Evolutionary conservation across 1,140 invertebrate genomes (phyloP).

Genomic region (Cyclargus thomasi): DNA sequence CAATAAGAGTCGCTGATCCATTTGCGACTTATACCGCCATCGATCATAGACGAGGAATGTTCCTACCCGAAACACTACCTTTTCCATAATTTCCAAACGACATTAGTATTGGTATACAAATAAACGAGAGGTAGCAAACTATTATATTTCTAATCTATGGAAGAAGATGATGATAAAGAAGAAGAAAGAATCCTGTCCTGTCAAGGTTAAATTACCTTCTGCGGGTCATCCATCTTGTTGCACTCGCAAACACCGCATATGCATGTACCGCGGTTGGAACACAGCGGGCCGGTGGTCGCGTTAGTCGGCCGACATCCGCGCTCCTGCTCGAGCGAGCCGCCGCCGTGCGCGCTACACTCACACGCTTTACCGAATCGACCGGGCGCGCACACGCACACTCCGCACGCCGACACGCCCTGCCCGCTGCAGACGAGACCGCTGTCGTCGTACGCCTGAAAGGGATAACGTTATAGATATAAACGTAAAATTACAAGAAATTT

Average conservation of each 20-base stretch:
- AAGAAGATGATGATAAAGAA: too few relatives aligned
- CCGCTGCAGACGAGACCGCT: slow-evolving; percentile 77
- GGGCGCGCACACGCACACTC: slow-evolving; percentile 89
- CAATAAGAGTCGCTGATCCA: too few relatives aligned
- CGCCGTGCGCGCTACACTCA: slow-evolving; percentile 84
- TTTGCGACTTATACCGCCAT: too few relatives aligned
- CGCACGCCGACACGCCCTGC: slow-evolving; percentile 86
- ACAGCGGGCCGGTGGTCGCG: slow-evolving; percentile 80
- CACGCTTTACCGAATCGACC: slow-evolving; percentile 89
- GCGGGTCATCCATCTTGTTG: slow-evolving; percentile 64
- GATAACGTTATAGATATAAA: not conserved
- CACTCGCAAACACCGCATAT: slow-evolving; percentile 89
- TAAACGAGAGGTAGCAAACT: too few relatives aligned
- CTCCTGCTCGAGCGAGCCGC: slow-evolving; percentile 69
- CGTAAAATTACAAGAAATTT: too few relatives aligned
- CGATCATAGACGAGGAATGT: too few relatives aligned
- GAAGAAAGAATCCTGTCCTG: too few relatives aligned
- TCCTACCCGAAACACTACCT: too few relatives aligned
- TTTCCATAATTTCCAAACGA: too few relatives aligned
- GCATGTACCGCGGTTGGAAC: slow-evolving; percentile 86
- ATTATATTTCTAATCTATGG: too few relatives aligned
- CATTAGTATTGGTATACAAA: too few relatives aligned
- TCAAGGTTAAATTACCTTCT: slow-evolving; percentile 50
- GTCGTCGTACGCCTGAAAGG: slow-evolving; percentile 52
- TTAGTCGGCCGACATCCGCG: slow-evolving; percentile 85